These are phyloP conservation scores for Agrilus mali DNA, from an alignment of 2,888 invertebrate species.

Conservation along the genomic window DNA sequence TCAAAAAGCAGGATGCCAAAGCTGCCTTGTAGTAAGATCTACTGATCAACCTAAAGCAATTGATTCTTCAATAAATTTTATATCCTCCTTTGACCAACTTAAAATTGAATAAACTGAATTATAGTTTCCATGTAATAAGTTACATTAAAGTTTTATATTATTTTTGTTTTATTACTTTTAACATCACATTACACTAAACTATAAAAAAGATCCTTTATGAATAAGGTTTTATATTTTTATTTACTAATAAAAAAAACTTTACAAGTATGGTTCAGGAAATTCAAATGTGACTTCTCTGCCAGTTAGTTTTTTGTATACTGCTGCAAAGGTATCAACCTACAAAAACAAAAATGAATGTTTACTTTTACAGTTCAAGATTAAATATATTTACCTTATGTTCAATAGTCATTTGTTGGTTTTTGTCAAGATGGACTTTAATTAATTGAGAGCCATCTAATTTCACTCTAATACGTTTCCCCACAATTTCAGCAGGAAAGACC, in stretches of 20 bases:
- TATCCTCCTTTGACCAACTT: too few relatives aligned
- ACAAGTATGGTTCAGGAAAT: conserved; percentile 97
- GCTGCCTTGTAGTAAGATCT: too few relatives aligned
- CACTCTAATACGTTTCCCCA: conserved; percentile 93
- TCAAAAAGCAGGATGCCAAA: conserved; percentile 44
- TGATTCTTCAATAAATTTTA: too few relatives aligned
- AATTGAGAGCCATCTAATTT: conserved; percentile 93
- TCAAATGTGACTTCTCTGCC: conserved; percentile 98
- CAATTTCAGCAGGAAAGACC: conserved; percentile 98
- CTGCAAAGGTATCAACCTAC: conserved; percentile 94
- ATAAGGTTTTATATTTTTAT: conserved; percentile 16
- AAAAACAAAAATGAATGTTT: conserved; percentile 29
- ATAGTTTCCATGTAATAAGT: neutral
- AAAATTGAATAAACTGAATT: too few relatives aligned
- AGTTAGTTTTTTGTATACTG: conserved; percentile 97
- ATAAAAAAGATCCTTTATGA: neutral
- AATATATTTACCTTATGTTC: conserved; percentile 80
- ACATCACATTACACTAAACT: neutral
- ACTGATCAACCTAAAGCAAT: too few relatives aligned
- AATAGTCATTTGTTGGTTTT: conserved; percentile 96
- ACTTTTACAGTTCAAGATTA: conserved; percentile 3
- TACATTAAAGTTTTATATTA: too few relatives aligned
- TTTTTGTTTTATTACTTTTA: neutral
- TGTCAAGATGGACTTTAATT: conserved; percentile 96
- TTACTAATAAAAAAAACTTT: conserved; percentile 38